phyloP scores from a whole-genome alignment of 2,888 invertebrate species.

The Papilio demoleus region DNA sequence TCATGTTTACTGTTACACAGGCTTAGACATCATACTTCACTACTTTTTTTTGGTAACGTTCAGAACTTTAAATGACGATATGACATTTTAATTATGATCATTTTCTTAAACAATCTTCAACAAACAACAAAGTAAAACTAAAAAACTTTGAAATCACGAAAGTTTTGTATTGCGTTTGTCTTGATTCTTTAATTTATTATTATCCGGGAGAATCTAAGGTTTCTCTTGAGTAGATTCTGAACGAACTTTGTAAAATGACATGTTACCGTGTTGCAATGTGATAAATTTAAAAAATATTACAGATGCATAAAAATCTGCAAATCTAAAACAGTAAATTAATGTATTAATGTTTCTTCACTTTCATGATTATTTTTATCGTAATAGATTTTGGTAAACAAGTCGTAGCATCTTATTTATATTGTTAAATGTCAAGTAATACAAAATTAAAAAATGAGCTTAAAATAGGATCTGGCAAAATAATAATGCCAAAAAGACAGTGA shows the following conservation, averaged over 20 bases:
- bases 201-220: no score
- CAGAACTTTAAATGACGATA: conserved; percentile 46
- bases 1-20: conserved; percentile 74
- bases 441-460: background rate
- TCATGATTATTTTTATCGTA: no score
- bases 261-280: background rate
- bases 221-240: no score
- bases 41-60: conserved; percentile 62
- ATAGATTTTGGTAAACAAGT: background rate
- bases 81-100: conserved; percentile 27
- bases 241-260: conserved; percentile 34
- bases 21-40: conserved; percentile 66
- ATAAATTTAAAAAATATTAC: background rate
- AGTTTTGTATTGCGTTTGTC: background rate
- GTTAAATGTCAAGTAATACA: background rate
- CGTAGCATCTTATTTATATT: background rate
- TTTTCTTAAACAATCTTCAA: conserved; percentile 28
- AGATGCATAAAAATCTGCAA: background rate
- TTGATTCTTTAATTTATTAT: no score
- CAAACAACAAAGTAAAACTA: background rate
- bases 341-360: no score
- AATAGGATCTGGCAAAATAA: background rate
- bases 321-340: background rate
- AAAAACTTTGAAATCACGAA: conserved; percentile 3
- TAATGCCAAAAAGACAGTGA: conserved; percentile 18